Base-by-base conservation (phyloP, 2,797 vertebrate genomes). In the Sebastes dallii region DNA sequence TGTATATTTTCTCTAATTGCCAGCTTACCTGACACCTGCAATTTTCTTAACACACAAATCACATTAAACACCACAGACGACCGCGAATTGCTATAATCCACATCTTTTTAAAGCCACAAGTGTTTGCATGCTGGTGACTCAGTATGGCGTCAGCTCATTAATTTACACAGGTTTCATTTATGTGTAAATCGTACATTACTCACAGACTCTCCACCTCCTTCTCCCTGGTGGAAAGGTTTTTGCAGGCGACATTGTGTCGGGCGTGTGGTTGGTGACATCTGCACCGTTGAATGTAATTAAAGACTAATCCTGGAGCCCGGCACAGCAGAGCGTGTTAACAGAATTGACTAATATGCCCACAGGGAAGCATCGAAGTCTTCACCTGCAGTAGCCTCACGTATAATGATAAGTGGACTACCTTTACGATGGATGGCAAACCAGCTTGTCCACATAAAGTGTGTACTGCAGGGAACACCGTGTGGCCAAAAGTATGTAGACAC, bases 271-370 rank as follows among this genome's bases (percentile, higher is more conserved):
- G 74, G 67, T 81, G 86, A 81, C 42, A 68, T 71, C 39, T 66
- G 75, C 72, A 66, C 78, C 34, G 68, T 72, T 82, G 71, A 78
- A 80, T 83, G 78, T 89, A 89, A 94, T 93, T 90, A 92, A 90
- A 88, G 91, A 77, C 66, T 70, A 86, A 94, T 83, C 42, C 76
- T 22, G 0, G 61, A 72, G 79, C 79, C 62, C 79, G 39, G 80
- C 62, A 78, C 78, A 78, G 85, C 71, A 42, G 73, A 87, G 46
- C 60, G 30, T 85, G 87, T 83, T 91, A 83, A 86, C 72, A 82
- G 58, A 80, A 85, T 78, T 78, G 87, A 80, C 75, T 87, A 81
- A 90, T 85, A 50, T 62, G 58, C 74, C 81, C 83, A 42, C n/a
- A 66, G 85, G 82, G 82, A 87, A 30, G 61, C 58, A 55, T 84